Conservation (phyloP, 2,888 invertebrate species). For the Hyles lineata region DNA sequence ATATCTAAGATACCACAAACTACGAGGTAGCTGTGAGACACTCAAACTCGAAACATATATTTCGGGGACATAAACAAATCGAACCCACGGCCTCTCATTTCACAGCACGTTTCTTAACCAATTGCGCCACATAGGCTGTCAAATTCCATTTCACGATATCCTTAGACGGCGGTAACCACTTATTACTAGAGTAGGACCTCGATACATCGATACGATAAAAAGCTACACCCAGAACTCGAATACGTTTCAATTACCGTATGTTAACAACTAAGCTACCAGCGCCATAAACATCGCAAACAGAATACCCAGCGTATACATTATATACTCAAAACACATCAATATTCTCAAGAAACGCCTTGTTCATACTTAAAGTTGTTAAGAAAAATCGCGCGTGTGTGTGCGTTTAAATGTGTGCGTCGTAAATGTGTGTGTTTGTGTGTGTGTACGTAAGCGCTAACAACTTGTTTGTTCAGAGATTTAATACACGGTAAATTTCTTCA, state of each 20-base stretch:
- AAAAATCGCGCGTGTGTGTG: conserved; percentile 28
- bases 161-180: too few species aligned
- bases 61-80: too few species aligned
- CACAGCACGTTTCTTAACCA: too few species aligned
- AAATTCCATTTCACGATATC: too few species aligned
- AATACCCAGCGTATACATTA: background rate
- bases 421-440: conserved; percentile 44
- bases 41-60: too few species aligned
- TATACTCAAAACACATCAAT: conserved; percentile 16
- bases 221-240: too few species aligned
- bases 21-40: too few species aligned
- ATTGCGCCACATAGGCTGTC: too few species aligned
- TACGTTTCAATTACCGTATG: background rate
- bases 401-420: conserved; percentile 24
- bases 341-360: conserved; percentile 6
- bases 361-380: conserved; percentile 24
- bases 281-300: conserved; percentile 4
- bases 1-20: too few species aligned
- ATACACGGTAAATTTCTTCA: conserved; percentile 82
- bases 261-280: background rate
- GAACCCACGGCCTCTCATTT: too few species aligned
- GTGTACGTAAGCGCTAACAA: conserved; percentile 81
- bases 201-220: too few species aligned
- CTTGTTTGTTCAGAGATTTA: conserved; percentile 85
- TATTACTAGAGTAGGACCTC: too few species aligned